Percentiles rank a stretch among this genome's conserved stretches.
Conservation (phyloP, 1,140 invertebrate genomes). For the Riptortus pedestris region DNA sequence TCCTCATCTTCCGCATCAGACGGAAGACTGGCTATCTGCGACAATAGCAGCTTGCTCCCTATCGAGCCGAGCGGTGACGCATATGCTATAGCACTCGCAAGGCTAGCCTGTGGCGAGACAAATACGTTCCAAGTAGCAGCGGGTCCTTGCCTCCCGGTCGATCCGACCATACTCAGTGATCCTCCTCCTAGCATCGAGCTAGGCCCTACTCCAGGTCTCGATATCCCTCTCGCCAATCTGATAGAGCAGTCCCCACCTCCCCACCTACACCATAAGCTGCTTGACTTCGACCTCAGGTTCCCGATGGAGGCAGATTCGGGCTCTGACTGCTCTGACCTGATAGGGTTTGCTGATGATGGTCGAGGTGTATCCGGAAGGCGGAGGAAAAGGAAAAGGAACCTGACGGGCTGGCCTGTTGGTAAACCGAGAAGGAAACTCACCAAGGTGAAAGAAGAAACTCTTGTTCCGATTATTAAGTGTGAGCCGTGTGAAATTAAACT, state of each 20-base stretch:
- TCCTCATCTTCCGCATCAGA: constrained; percentile 6
- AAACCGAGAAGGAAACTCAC: constrained; percentile 17
- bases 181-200: not conserved
- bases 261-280: not conserved
- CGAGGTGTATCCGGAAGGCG: not conserved
- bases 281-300: not conserved
- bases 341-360: constrained; percentile 26
- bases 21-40: not conserved
- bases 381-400: constrained; percentile 23
- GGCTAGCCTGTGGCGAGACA: constrained; percentile 5
- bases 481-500: constrained; percentile 7
- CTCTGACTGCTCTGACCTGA: constrained; percentile 27
- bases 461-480: not conserved
- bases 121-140: not conserved
- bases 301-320: constrained; percentile 1
- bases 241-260: not conserved
- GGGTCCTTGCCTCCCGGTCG: not conserved
- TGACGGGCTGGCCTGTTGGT: constrained; percentile 27
- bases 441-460: not conserved
- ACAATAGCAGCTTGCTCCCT: not conserved
- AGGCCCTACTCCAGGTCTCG: not conserved
- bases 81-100: not conserved
- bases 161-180: not conserved
- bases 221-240: not conserved
- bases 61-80: not conserved